Evolutionary conservation across 2,888 invertebrate genomes (phyloP), one percentile per base, ranked within the genome.

Genomic region (Eurytoma adleriae): DNA sequence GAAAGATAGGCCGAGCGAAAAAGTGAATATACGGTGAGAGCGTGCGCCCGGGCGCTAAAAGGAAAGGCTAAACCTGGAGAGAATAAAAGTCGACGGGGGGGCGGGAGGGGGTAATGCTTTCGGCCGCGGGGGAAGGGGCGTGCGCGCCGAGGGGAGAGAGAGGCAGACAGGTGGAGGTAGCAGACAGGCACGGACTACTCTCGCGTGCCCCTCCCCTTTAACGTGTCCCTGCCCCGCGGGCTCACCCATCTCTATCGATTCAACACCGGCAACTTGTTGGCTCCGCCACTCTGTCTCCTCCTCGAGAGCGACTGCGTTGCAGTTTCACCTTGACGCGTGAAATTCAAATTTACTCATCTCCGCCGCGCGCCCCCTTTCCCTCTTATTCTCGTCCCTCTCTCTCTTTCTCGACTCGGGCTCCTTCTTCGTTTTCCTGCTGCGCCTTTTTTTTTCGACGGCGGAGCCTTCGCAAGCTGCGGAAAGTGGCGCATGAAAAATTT

Each of bases 181-280:
- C 54, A 82, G 72, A 83, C 79, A 83, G 80, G 85, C 80, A 83
- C 84, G 83, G 85, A 85, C 86, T 24, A 24, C 24, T 24, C 24
- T 85, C 85, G 84, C 72, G 62, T 20, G 56, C 48, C n/a, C 54
- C 52, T 24, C 40, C 12, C 18, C 64, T 40, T 30, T 7, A 13
- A 24, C 59, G 56, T 62, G 59, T 52, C 48, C 62, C 85, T 85
- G 84, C 85, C 84, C 86, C 86, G 85, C 85, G 85, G 82, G 83
- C 86, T 86, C 84, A 84, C 83, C 85, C 86, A 84, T 82, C 79
- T 86, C 86, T 88, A 90, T 90, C 90, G 90, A 90, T 90, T 90
- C 87, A 84, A 87, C 87, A 87, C 87, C 88, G 86, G 87, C 90
- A 90, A 90, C 90, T 90, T 90, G 90, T 90, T 90, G 89, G 89